phyloP scores from a whole-genome alignment of 2,888 invertebrate species.

The Dicyrtoma fusca region DNA sequence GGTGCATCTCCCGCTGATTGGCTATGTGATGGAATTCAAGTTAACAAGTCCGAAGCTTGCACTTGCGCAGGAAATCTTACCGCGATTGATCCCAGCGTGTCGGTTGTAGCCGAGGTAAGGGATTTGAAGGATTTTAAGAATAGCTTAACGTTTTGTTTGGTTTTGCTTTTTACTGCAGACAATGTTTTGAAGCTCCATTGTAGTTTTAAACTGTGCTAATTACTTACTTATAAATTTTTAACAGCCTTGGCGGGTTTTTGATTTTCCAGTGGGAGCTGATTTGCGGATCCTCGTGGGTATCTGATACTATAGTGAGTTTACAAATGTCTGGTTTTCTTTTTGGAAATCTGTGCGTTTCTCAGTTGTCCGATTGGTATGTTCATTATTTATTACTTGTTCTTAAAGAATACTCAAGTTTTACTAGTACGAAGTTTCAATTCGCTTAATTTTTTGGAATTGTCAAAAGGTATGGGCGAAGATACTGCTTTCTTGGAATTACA shows the following conservation, averaged over 20 bases:
- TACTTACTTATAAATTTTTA: not conserved
- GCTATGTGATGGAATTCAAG: conserved; percentile 8
- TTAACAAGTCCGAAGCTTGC: not conserved
- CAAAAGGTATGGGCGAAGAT: conserved; percentile 46
- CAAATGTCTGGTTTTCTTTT: conserved; percentile 49
- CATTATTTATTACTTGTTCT: not conserved
- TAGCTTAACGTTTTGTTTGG: too few relatives aligned
- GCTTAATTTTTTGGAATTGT: not conserved
- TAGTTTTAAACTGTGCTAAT: not conserved
- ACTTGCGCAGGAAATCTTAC: conserved; percentile 2
- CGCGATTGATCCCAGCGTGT: conserved; percentile 4
- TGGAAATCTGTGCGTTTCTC: conserved; percentile 39
- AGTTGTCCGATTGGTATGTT: conserved; percentile 44
- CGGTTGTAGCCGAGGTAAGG: conserved; percentile 39
- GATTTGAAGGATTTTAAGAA: not conserved
- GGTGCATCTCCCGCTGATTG: conserved; percentile 8
- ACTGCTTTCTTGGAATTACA: conserved; percentile 42
- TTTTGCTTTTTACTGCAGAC: not conserved
- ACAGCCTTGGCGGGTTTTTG: not conserved
- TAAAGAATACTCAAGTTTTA: not conserved
- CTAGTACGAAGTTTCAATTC: not conserved
- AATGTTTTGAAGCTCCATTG: not conserved
- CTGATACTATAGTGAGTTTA: conserved; percentile 44
- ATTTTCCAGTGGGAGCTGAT: conserved; percentile 43
- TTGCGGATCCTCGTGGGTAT: conserved; percentile 43